A percentile compares a stretch with the other conserved stretches of the same genome.
phyloP scores from a whole-genome alignment of 2,888 invertebrate genomes.

The Silvanus unidentatus region DNA sequence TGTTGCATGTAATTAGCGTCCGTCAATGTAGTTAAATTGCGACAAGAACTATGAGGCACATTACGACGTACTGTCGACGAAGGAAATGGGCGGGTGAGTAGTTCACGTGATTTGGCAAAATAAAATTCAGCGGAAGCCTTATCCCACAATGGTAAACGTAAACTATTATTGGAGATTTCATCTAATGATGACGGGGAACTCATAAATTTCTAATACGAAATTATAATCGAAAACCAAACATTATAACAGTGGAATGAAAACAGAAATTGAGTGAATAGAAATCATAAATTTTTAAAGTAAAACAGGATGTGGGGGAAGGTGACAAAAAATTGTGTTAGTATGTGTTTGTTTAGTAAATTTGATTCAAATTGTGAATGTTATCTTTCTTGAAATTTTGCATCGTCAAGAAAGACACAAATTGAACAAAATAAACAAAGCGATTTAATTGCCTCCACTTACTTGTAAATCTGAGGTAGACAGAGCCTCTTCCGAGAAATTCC shows the following conservation, averaged over 20 bases:
- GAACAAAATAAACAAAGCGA: slow-evolving; percentile 3
- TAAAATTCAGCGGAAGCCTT: slow-evolving; percentile 69
- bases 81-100: slow-evolving; percentile 56
- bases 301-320: neutral
- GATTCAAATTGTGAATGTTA: slow-evolving; percentile 1
- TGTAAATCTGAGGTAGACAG: slow-evolving; percentile 81
- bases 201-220: slow-evolving; percentile 40
- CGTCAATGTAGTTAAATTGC: slow-evolving; percentile 32
- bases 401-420: slow-evolving; percentile 1
- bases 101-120: slow-evolving; percentile 65
- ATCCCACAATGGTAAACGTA: slow-evolving; percentile 63
- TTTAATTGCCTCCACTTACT: slow-evolving; percentile 57
- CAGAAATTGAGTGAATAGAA: slow-evolving; percentile 16
- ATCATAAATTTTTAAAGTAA: slow-evolving; percentile 12
- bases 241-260: too few relatives aligned
- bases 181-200: slow-evolving; percentile 51
- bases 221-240: slow-evolving; percentile 8
- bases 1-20: slow-evolving; percentile 18
- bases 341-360: slow-evolving; percentile 16
- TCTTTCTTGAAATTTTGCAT: neutral
- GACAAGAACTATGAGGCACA: slow-evolving; percentile 39
- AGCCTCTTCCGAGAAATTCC: slow-evolving; percentile 88
- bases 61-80: slow-evolving; percentile 26
- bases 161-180: slow-evolving; percentile 41
- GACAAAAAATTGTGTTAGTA: slow-evolving; percentile 15